Percentiles rank a stretch among this genome's conserved stretches.
Conservation (phyloP, 2,797 vertebrate species). For the Enteromius argenteus region DNA sequence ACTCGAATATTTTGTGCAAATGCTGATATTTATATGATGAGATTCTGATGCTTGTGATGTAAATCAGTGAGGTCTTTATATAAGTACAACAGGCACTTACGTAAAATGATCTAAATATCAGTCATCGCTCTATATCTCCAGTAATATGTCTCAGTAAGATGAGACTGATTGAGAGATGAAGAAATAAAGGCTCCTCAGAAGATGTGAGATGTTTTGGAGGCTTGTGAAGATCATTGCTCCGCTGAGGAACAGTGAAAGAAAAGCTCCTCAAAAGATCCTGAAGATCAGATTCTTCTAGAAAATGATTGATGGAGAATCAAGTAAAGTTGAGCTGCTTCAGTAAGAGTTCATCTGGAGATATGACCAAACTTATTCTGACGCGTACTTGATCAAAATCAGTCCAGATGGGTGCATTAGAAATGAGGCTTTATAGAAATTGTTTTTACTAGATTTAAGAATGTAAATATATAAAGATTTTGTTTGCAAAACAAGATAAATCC, state of each 20-base stretch:
- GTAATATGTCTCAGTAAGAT: neutral
- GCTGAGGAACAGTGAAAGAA: neutral
- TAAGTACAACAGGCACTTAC: neutral
- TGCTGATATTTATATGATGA: slow-evolving; percentile 2
- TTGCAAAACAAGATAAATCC: no score
- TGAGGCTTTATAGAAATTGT: neutral
- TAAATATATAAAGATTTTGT: neutral
- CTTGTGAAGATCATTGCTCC: neutral
- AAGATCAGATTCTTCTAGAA: neutral
- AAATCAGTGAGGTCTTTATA: neutral
- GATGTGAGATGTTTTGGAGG: neutral
- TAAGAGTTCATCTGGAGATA: neutral
- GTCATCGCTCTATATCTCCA: neutral
- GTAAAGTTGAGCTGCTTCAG: neutral
- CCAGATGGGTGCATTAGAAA: neutral
- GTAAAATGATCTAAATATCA: neutral
- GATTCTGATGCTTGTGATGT: neutral
- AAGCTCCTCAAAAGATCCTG: neutral
- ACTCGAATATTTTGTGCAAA: neutral
- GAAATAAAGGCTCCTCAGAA: neutral
- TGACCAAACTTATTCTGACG: neutral
- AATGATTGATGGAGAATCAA: neutral
- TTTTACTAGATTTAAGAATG: neutral
- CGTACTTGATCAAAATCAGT: neutral
- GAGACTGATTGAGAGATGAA: neutral